phyloP scores from a whole-genome alignment of 2,888 invertebrate genomes.

The Crioceris asparagi region DNA sequence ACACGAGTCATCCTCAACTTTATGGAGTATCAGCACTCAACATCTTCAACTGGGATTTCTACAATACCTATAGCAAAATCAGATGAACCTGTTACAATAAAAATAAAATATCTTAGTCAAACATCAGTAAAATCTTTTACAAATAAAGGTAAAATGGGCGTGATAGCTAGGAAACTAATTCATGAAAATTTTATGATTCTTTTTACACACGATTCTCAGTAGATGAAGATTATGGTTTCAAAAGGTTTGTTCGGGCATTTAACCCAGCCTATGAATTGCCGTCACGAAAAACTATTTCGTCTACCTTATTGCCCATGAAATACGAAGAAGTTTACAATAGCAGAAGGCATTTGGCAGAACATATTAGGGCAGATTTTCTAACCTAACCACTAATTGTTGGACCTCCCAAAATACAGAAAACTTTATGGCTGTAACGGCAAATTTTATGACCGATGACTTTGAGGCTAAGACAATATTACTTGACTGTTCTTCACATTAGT shows the following conservation, averaged over 20 bases:
- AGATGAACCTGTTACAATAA: too few relatives aligned
- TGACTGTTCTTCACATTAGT: not conserved
- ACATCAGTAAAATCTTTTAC: too few relatives aligned
- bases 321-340: conserved; percentile 12
- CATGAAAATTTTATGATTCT: conserved; percentile 12
- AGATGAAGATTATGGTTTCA: conserved; percentile 17
- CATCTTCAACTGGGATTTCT: too few relatives aligned
- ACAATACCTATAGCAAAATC: too few relatives aligned
- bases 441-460: conserved; percentile 23
- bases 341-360: conserved; percentile 5
- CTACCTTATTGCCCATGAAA: conserved; percentile 13
- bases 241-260: conserved; percentile 11
- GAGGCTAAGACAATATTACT: conserved; percentile 11
- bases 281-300: conserved; percentile 15
- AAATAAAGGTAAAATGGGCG: conserved; percentile 12
- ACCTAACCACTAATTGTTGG: conserved; percentile 28
- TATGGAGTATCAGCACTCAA: too few relatives aligned
- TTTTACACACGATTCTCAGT: conserved; percentile 18
- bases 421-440: conserved; percentile 23
- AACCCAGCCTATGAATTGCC: conserved; percentile 19
- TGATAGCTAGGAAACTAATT: conserved; percentile 7
- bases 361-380: conserved; percentile 15
- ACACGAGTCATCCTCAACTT: too few relatives aligned
- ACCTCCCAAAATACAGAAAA: conserved; percentile 25
- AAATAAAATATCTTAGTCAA: too few relatives aligned